Evolutionary conservation across 2,113 vertebrate species (phyloP).

Genomic region (Chaenogobius annularis): DNA sequence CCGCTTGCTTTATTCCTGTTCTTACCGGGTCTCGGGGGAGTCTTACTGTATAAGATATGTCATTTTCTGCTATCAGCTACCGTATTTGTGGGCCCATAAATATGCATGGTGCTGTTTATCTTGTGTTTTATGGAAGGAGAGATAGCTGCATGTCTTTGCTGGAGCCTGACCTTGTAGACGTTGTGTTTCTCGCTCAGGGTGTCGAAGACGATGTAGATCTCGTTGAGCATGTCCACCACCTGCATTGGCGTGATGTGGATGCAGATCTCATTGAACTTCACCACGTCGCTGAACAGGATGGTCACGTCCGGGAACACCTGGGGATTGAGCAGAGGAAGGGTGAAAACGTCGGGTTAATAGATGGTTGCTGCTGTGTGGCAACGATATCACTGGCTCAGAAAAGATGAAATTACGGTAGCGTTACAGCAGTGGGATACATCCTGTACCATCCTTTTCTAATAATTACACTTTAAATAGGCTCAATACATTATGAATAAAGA

Average conservation of each 20-base stretch:
- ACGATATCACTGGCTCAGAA: no score
- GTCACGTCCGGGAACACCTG: conserved; percentile 79
- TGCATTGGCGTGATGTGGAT: conserved; percentile 81
- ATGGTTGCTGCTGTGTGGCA: no score
- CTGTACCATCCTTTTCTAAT: no score
- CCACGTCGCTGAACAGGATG: conserved; percentile 80
- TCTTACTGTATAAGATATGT: not conserved
- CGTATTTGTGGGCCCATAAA: conserved; percentile 1
- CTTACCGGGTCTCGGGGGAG: not conserved
- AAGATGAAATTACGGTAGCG: no score
- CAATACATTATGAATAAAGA: no score
- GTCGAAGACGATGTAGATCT: conserved; percentile 80
- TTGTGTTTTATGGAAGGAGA: not conserved
- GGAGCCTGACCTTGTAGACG: conserved; percentile 72
- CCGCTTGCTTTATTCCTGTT: conserved; percentile 3
- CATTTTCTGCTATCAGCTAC: not conserved
- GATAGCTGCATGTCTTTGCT: not conserved
- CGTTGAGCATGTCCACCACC: conserved; percentile 81
- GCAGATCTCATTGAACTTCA: conserved; percentile 80
- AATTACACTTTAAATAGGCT: no score
- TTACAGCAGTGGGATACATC: no score
- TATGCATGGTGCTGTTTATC: not conserved
- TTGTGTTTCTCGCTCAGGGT: conserved; percentile 81
- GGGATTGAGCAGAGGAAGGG: not conserved
- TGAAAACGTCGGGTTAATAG: no score